These are phyloP conservation scores for Germaria angustata DNA, from an alignment of 2,888 invertebrate genomes.

Conservation along the genomic window DNA sequence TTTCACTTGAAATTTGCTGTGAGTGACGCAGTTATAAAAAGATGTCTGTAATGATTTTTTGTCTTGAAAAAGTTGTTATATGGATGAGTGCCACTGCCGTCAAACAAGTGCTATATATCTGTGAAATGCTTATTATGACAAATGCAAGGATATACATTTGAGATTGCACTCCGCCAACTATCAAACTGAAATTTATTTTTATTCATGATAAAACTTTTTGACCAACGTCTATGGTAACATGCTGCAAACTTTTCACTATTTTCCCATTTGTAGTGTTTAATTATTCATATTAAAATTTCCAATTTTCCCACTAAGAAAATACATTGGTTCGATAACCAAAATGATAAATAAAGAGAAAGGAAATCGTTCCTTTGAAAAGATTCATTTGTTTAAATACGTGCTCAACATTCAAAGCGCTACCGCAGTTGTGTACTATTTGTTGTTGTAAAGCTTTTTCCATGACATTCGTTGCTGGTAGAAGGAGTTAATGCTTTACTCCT, in stretches of 20 bases:
- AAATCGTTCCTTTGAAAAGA: not conserved
- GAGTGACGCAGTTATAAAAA: too few species aligned
- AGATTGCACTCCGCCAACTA: too few species aligned
- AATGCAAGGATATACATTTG: too few species aligned
- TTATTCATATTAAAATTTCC: not conserved
- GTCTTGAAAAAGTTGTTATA: too few species aligned
- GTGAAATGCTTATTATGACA: too few species aligned
- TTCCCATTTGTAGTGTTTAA: not conserved
- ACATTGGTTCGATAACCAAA: not conserved
- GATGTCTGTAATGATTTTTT: too few species aligned
- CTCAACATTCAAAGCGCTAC: constrained; percentile 11
- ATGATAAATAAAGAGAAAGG: not conserved
- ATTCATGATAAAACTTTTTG: not conserved
- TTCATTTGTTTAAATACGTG: constrained; percentile 26
- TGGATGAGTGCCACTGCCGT: too few species aligned
- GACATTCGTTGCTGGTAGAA: not conserved
- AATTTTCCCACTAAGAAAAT: not conserved
- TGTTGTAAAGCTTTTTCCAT: not conserved
- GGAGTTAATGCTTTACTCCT: not conserved
- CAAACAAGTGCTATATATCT: too few species aligned
- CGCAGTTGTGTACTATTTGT: not conserved
- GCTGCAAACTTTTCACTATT: not conserved
- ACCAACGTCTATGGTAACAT: too few species aligned
- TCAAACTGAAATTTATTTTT: too few species aligned
- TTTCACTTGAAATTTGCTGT: too few species aligned